phyloP scores from a whole-genome alignment of 2,888 invertebrate genomes.

The Drosophila koepferae region DNA sequence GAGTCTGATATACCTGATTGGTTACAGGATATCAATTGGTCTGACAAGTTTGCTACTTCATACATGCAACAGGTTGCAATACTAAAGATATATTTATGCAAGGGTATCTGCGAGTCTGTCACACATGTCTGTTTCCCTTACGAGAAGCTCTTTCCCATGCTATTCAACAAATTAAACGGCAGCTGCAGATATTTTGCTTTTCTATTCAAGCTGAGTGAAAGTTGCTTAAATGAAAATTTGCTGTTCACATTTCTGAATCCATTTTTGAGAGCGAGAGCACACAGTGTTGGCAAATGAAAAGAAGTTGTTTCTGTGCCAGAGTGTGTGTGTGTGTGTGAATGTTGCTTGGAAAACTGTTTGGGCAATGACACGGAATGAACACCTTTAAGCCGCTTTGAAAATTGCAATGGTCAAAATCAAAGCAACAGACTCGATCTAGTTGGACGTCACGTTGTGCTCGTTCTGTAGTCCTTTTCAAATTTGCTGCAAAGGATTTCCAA shows the following conservation, averaged over 20 bases:
- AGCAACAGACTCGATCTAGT: conserved; percentile 25
- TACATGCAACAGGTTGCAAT: too few relatives aligned
- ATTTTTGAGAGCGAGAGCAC: conserved; percentile 11
- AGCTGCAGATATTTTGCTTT: background rate
- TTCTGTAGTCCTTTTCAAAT: conserved; percentile 38
- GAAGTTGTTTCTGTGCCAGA: background rate
- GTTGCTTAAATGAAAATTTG: conserved; percentile 35
- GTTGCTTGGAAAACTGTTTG: conserved; percentile 14
- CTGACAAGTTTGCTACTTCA: too few relatives aligned
- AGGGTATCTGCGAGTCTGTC: too few relatives aligned
- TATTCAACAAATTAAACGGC: background rate
- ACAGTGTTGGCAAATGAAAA: conserved; percentile 20
- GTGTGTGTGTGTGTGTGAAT: background rate
- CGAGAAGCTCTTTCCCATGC: background rate
- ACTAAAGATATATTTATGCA: too few relatives aligned
- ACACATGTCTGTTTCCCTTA: background rate
- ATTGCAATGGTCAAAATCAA: conserved; percentile 66
- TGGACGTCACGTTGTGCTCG: conserved; percentile 11
- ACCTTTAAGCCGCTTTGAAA: conserved; percentile 78
- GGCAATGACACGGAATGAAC: conserved; percentile 73
- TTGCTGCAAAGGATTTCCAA: conserved; percentile 66
- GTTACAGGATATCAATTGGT: background rate
- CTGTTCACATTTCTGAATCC: conserved; percentile 14
- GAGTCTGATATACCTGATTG: background rate
- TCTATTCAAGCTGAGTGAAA: background rate